Conservation (phyloP, 2,888 invertebrate genomes). For the Phrixothrix hirtus region DNA sequence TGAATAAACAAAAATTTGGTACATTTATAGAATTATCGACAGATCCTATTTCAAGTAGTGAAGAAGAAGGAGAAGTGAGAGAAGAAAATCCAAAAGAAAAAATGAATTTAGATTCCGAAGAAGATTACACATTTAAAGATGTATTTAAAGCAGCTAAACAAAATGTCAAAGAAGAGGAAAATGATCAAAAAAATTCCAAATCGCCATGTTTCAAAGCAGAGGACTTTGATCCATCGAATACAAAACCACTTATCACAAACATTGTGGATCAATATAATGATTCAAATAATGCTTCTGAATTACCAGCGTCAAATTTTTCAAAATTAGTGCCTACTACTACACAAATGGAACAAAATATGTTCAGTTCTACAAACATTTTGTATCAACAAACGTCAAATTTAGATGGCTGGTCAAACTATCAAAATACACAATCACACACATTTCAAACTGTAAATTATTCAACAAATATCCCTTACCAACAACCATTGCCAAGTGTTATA, state of each 20-base stretch:
- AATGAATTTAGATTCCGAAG: slow-evolving; percentile 64
- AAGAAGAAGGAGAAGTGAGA: slow-evolving; percentile 42
- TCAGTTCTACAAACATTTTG: not conserved
- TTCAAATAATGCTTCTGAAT: slow-evolving; percentile 12
- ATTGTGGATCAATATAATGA: slow-evolving; percentile 60
- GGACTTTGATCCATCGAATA: slow-evolving; percentile 59
- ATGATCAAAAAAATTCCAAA: slow-evolving; percentile 46
- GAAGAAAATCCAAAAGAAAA: slow-evolving; percentile 49
- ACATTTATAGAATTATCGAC: slow-evolving; percentile 59
- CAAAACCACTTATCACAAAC: slow-evolving; percentile 66
- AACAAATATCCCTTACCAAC: not conserved
- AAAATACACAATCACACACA: not conserved
- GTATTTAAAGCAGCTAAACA: slow-evolving; percentile 76
- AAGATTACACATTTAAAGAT: slow-evolving; percentile 84
- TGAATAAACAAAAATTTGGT: slow-evolving; percentile 44
- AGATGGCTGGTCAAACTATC: not conserved
- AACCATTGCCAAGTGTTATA: not conserved
- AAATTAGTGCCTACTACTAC: slow-evolving; percentile 3
- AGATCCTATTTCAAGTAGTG: slow-evolving; percentile 53
- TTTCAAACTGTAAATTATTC: not conserved
- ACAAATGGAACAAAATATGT: not conserved
- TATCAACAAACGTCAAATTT: slow-evolving; percentile 1
- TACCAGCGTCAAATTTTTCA: slow-evolving; percentile 7
- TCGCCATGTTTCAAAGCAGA: slow-evolving; percentile 47
- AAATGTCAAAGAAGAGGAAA: slow-evolving; percentile 68